Conservation (phyloP, 2,113 vertebrate species). For the Ovis canadensis region DNA sequence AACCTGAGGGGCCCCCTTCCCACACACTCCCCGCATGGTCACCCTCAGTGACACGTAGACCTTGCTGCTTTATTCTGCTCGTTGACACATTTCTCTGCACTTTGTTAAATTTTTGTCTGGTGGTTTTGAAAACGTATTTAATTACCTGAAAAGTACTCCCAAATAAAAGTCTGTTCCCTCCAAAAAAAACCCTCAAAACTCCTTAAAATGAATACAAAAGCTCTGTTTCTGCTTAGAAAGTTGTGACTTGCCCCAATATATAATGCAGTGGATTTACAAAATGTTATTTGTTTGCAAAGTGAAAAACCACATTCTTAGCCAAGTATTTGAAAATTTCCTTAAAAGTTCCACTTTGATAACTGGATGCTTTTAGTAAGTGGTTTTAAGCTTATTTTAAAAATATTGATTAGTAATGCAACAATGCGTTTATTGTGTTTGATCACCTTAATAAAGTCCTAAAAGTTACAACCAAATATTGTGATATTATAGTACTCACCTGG, state of each 20-base stretch:
- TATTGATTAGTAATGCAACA: neutral
- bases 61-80: neutral
- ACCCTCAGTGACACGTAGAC: neutral
- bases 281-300: neutral
- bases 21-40: neutral
- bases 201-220: neutral
- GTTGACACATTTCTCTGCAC: neutral
- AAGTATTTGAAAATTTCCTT: neutral
- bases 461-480: neutral
- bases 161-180: neutral
- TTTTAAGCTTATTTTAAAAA: neutral
- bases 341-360: slow-evolving; percentile 7
- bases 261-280: neutral
- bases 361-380: neutral
- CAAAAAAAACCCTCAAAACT: neutral
- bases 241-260: neutral
- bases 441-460: neutral
- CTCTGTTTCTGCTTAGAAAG: slow-evolving; percentile 16
- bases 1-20: too few relatives aligned
- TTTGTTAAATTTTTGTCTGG: neutral
- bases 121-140: neutral
- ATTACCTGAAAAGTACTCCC: neutral
- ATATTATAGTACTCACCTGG: neutral
- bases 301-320: neutral
- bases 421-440: neutral